Conservation (phyloP, 37 sponge, comb jelly and placozoan species). For the Ianthella basta region DNA sequence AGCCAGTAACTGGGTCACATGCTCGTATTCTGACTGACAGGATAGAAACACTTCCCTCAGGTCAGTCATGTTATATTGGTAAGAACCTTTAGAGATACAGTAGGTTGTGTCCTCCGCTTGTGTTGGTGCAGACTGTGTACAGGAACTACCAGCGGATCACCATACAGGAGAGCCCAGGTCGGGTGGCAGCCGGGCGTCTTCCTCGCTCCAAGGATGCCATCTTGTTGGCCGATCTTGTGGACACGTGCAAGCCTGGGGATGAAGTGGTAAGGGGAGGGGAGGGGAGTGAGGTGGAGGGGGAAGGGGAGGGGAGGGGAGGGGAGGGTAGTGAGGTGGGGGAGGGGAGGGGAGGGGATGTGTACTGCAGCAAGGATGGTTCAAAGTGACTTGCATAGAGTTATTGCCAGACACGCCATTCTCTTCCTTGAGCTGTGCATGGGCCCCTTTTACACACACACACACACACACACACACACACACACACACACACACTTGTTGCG, state of each 20-base stretch:
- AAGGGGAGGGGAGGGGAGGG: not conserved
- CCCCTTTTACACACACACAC: not conserved
- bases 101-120: too few relatives aligned
- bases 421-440: not conserved
- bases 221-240: constrained; percentile 95
- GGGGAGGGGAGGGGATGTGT: not conserved
- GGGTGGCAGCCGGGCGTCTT: constrained; percentile 96
- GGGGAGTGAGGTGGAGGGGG: not conserved
- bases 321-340: not conserved
- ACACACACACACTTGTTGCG: not conserved
- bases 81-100: too few relatives aligned
- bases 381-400: not conserved
- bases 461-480: not conserved
- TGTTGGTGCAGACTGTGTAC: constrained; percentile 80
- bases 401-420: too few relatives aligned
- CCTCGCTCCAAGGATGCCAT: constrained; percentile 97
- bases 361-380: not conserved
- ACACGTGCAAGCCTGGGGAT: constrained; percentile 97
- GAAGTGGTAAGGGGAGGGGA: constrained; percentile 76
- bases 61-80: too few relatives aligned
- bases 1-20: too few relatives aligned
- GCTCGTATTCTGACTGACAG: too few relatives aligned
- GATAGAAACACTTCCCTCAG: too few relatives aligned
- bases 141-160: constrained; percentile 99
- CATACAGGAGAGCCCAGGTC: constrained; percentile 97